These are phyloP conservation scores for Trichogramma pretiosum DNA, from an alignment of 1,140 invertebrate species.

Conservation along the genomic window DNA sequence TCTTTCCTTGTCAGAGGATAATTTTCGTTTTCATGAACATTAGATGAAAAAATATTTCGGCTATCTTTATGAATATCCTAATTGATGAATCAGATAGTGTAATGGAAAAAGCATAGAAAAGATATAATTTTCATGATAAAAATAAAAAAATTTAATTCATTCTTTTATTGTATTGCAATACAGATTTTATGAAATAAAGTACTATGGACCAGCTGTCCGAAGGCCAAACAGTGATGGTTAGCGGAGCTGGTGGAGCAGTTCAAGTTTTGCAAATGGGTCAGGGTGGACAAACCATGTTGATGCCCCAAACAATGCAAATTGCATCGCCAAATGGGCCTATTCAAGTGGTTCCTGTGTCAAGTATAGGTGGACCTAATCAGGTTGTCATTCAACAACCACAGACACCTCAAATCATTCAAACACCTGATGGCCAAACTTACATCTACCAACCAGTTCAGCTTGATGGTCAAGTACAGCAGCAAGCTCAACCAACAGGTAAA, in stretches of 20 bases:
- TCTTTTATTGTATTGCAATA: too few species aligned
- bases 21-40: too few species aligned
- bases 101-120: neutral
- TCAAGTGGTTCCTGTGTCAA: conserved; percentile 56
- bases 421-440: conserved; percentile 86
- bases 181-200: conserved; percentile 1
- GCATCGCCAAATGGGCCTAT: conserved; percentile 54
- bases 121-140: too few species aligned
- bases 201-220: conserved; percentile 43
- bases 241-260: conserved; percentile 39
- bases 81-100: neutral
- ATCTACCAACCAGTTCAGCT: conserved; percentile 75
- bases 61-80: too few species aligned
- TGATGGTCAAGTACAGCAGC: conserved; percentile 52
- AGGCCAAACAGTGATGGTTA: conserved; percentile 44
- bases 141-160: too few species aligned
- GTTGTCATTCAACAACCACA: conserved; percentile 54
- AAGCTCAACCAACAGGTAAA: conserved; percentile 53
- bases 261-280: conserved; percentile 47
- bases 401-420: conserved; percentile 77
- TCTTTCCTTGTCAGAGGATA: too few species aligned
- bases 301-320: conserved; percentile 55
- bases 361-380: conserved; percentile 47
- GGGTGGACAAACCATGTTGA: conserved; percentile 44
- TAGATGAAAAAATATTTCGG: too few species aligned